Percentiles rank a stretch among this genome's conserved stretches.
Evolutionary conservation across 64 coral and sea anemone genomes (phyloP).

Genomic region (Stichodactyla helianthus): DNA sequence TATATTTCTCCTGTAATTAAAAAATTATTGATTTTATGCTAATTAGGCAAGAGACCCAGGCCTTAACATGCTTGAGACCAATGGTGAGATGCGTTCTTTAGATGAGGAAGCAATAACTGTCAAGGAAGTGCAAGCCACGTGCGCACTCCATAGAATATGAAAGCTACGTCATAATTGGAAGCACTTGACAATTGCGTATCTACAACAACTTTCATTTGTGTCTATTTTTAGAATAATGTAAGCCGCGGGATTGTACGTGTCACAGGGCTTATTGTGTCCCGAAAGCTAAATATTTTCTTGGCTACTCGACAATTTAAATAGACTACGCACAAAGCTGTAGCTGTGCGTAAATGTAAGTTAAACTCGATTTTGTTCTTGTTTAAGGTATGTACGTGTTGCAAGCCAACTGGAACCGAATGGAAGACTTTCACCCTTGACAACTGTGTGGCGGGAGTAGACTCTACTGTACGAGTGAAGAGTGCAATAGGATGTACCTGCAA

Average conservation of each 20-base stretch:
- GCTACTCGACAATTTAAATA: neutral
- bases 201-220: too few species aligned
- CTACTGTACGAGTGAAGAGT: neutral
- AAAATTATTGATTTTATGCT: too few species aligned
- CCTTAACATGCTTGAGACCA: neutral
- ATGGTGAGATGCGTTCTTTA: too few species aligned
- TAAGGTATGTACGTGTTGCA: neutral
- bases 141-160: neutral
- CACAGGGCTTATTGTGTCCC: too few species aligned
- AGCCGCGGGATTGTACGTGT: too few species aligned
- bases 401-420: constrained; percentile 6
- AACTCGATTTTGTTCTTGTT: neutral
- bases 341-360: too few species aligned
- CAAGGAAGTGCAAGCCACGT: too few species aligned
- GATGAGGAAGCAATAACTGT: too few species aligned
- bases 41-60: too few species aligned
- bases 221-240: too few species aligned
- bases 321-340: neutral
- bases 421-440: neutral
- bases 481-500: constrained; percentile 1
- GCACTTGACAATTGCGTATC: neutral
- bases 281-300: too few species aligned
- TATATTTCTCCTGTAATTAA: too few species aligned
- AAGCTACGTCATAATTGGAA: neutral
- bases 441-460: neutral